Base-by-base conservation (phyloP, 2,888 invertebrate species). In the Alloscopus bannaensis region DNA sequence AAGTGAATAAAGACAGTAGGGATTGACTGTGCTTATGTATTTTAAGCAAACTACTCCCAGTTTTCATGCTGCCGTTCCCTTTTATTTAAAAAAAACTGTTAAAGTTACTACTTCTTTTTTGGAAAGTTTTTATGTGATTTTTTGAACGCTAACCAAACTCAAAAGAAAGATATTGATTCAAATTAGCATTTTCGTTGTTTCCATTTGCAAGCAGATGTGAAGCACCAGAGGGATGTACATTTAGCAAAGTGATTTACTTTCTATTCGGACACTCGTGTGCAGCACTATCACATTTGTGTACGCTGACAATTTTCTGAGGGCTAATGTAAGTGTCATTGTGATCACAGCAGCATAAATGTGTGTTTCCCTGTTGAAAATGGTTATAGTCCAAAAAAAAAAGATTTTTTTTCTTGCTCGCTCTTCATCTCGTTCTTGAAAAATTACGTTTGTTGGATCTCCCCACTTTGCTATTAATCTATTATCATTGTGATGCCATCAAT, bases 161-260 rank as follows among this genome's bases (percentile, higher is more conserved):
- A 57, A 20, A 42, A n/a, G 24, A 59, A 64, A 29, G 64, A 64
- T 64, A 64, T 73, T 73, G 64, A 65, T 73, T 65, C 20, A 73
- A 72, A 65, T 60, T 73, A 47, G 62, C 55, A 77, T 66, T 47
- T 29, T 2, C 20, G 11, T 18, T 50, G n/a, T 20, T 50, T 20
- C 22, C 2, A 3, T 47, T 47, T 47, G 47, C 47, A 47, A 42
- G 18, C 18, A 8, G n/a, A 42, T 8, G 18, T 3, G 2, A 42
- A 8, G 13, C 42, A 42, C 36, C 6, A 36, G n/a, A n/a, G n/a
- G n/a, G n/a, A n/a, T n/a, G n/a, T n/a, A n/a, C n/a, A n/a, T n/a
- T n/a, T n/a, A n/a, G n/a, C n/a, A n/a, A n/a, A n/a, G n/a, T n/a
- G n/a, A 8, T 36, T 36, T 13, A 36, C 36, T 36, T 36, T 13